Percentiles rank a stretch among this genome's conserved stretches.
These are phyloP conservation scores for Andrena chrysosceles DNA, from an alignment of 2,888 invertebrate genomes.

Conservation along the genomic window DNA sequence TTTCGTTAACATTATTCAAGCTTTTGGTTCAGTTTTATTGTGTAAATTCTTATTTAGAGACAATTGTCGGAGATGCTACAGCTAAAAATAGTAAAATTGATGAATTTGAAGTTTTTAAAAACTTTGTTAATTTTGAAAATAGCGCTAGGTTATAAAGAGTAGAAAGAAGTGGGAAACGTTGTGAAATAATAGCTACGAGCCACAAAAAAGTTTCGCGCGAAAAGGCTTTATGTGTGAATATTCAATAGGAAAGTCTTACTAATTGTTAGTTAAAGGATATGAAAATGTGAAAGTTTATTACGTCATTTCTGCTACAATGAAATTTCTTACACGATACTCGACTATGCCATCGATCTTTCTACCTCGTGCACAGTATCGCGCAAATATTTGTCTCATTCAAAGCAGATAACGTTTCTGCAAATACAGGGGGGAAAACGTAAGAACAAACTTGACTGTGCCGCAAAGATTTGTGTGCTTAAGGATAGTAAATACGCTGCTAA, in stretches of 20 bases:
- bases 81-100: too few relatives aligned
- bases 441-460: constrained; percentile 1
- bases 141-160: too few relatives aligned
- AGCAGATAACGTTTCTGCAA: constrained; percentile 31
- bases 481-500: constrained; percentile 4
- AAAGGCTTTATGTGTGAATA: too few relatives aligned
- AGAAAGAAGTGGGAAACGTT: too few relatives aligned
- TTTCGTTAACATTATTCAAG: neutral
- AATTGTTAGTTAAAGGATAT: too few relatives aligned
- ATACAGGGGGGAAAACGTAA: neutral
- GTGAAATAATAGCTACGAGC: too few relatives aligned
- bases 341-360: neutral
- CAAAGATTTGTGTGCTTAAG: constrained; percentile 11
- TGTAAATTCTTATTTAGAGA: neutral
- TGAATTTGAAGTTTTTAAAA: too few relatives aligned
- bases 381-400: constrained; percentile 29
- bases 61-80: neutral
- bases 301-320: too few relatives aligned
- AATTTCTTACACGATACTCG: neutral
- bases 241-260: too few relatives aligned
- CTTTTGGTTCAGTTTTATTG: neutral
- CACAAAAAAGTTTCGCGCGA: too few relatives aligned
- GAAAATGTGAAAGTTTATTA: too few relatives aligned
- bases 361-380: neutral
- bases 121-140: too few relatives aligned